Evolutionary conservation across 53 echinoderm and acorn worm species (phyloP).

Genomic region (Temnopleurus reevesii): DNA sequence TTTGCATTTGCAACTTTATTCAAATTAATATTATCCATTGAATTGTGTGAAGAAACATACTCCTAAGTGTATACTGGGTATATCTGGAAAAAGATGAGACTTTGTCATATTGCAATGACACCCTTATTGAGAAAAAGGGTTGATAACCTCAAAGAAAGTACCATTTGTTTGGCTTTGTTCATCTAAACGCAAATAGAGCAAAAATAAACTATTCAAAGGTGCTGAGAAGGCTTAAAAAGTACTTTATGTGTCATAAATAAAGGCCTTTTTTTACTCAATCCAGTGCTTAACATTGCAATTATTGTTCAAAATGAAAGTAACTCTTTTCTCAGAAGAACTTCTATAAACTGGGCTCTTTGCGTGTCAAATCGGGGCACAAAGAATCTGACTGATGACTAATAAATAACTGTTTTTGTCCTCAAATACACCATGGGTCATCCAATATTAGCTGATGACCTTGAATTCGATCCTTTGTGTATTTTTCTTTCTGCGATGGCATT

Average conservation of each 20-base stretch:
- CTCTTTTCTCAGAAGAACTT: constrained; percentile 19
- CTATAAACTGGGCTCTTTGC: background rate
- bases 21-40: no score
- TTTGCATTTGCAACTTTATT: no score
- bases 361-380: background rate
- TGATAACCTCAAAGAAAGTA: no score
- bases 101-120: no score
- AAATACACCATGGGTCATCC: background rate
- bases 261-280: background rate
- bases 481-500: background rate
- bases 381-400: constrained; percentile 5
- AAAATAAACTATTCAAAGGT: background rate
- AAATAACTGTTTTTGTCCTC: constrained; percentile 36
- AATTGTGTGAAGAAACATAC: no score
- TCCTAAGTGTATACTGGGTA: no score
- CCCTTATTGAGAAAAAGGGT: no score
- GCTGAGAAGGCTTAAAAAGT: background rate
- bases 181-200: no score
- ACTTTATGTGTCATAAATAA: background rate
- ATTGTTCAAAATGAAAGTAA: constrained; percentile 49
- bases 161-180: no score
- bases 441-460: constrained; percentile 21
- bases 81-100: no score
- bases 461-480: constrained; percentile 4
- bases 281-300: background rate